Base-by-base conservation (phyloP, 2,797 vertebrate species). In the Acanthopagrus latus region DNA sequence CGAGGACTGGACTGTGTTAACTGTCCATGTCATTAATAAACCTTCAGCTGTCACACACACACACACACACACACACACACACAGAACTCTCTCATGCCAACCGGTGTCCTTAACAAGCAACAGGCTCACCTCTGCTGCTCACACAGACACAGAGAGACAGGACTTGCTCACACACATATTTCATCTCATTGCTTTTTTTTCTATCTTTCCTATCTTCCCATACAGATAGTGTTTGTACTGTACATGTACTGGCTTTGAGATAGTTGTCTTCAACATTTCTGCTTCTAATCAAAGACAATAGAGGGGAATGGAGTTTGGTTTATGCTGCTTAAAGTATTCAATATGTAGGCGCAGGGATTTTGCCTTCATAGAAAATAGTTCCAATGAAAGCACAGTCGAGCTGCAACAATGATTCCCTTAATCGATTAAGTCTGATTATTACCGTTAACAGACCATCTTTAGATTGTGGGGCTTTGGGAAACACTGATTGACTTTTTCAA, bases 1-100 rank as follows among this genome's bases (percentile, higher is more conserved):
- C 41, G 11, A 63, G 77, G 79, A n/a, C 88, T 91, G 80, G 73
- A 80, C 84, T 76, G 67, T 88, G 90, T 90, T 84, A 89, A 64
- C 66, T 50, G 77, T 59, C 38, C 1, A 1, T 51, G 73, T 78
- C 2, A 12, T 52, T 46, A 75, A 65, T 74, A 47, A 71, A 46
- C 44, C 50, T 29, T 47, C 16, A 13, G 10, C 29, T 16, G 10
- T 23, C n/a, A 33, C 56, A 12, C 17, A 57, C 27, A 33, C 55
- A 20, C 27, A 58, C 29, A 43, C 57, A 59, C 29, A 29, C 29
- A 29, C 29, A 29, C 29, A 33, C 29, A 33, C 29, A 7, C 29
- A 33, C 5, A 33, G 5, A 12, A 1, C 13, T n/a, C 7, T 33
- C 27, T 25, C 44, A 46, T 48, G 46, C 23, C 44, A 64, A 14